These are phyloP conservation scores for Xestia c-nigrum DNA, from an alignment of 2,888 invertebrate species.

Conservation along the genomic window DNA sequence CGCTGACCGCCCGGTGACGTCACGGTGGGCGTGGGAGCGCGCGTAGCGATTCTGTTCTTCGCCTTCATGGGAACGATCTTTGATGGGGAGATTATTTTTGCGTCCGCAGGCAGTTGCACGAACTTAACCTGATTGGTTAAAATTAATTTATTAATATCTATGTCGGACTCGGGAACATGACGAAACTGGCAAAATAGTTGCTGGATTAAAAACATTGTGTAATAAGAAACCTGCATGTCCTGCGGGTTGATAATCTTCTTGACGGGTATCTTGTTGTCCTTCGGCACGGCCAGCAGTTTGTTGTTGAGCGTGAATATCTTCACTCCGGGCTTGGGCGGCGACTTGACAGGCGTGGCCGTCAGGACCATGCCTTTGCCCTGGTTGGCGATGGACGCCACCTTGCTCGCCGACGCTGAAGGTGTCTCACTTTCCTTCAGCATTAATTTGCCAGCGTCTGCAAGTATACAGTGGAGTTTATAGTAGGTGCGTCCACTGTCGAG, in stretches of 20 bases:
- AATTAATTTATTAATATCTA: neutral
- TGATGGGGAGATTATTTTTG: constrained; percentile 65
- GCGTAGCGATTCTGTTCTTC: constrained; percentile 29
- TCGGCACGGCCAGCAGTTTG: constrained; percentile 64
- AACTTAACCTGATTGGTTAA: constrained; percentile 71
- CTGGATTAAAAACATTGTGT: neutral
- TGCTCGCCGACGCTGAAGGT: constrained; percentile 23
- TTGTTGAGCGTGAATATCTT: constrained; percentile 79
- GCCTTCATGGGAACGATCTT: constrained; percentile 59
- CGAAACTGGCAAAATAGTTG: neutral
- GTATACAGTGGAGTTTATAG: neutral
- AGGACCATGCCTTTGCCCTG: constrained; percentile 68
- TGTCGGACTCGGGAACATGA: neutral
- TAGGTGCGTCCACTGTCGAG: neutral
- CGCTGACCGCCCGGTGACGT: constrained; percentile 56
- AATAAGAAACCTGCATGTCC: constrained; percentile 67
- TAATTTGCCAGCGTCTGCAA: constrained; percentile 93
- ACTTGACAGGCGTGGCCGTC: constrained; percentile 73
- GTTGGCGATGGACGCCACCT: constrained; percentile 49
- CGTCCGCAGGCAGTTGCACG: constrained; percentile 73
- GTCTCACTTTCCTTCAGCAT: constrained; percentile 91
- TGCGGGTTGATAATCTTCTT: constrained; percentile 72
- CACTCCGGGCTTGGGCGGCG: constrained; percentile 75
- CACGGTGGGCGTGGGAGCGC: constrained; percentile 30
- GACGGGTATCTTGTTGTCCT: constrained; percentile 62